phyloP scores from a whole-genome alignment of 1,140 invertebrate genomes.

The Aphelinus certus region DNA sequence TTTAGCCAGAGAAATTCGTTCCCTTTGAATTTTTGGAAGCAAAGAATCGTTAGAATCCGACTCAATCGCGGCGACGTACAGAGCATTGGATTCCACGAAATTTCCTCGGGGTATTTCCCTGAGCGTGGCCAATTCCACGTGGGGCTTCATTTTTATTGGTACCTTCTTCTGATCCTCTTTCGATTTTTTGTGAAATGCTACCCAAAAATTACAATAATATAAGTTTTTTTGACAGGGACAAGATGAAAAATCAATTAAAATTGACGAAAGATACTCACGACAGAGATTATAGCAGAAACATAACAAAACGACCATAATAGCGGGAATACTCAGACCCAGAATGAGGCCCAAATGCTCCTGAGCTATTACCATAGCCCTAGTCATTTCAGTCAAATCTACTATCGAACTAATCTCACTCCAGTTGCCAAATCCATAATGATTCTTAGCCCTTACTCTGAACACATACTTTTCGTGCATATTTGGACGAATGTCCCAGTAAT shows the following conservation, averaged over 20 bases:
- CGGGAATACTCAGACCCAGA: slow-evolving; percentile 69
- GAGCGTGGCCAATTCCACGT: slow-evolving; percentile 88
- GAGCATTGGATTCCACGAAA: slow-evolving; percentile 82
- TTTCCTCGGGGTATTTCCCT: slow-evolving; percentile 80
- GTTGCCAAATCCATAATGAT: slow-evolving; percentile 77
- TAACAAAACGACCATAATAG: slow-evolving; percentile 61
- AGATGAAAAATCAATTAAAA: not conserved
- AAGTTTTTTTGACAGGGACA: not conserved
- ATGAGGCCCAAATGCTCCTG: slow-evolving; percentile 69
- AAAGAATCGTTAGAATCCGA: slow-evolving; percentile 70
- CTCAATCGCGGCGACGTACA: slow-evolving; percentile 77
- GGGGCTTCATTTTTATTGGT: slow-evolving; percentile 69
- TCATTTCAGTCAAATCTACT: slow-evolving; percentile 67
- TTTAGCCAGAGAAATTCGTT: slow-evolving; percentile 84
- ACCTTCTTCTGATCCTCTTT: slow-evolving; percentile 71
- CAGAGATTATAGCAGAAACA: slow-evolving; percentile 61
- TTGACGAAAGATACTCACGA: slow-evolving; percentile 51
- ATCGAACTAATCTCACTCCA: slow-evolving; percentile 75
- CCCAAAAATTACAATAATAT: slow-evolving; percentile 43
- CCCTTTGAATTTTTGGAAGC: slow-evolving; percentile 84
- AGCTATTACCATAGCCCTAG: slow-evolving; percentile 69
- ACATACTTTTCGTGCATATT: slow-evolving; percentile 73
- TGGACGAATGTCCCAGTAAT: slow-evolving; percentile 80
- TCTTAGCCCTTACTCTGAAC: slow-evolving; percentile 82
- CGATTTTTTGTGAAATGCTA: slow-evolving; percentile 63